Percentiles rank a stretch among this genome's conserved stretches.
These are phyloP conservation scores for Heteronetta atricapilla DNA, from an alignment of 2,113 vertebrate genomes.

Conservation along the genomic window DNA sequence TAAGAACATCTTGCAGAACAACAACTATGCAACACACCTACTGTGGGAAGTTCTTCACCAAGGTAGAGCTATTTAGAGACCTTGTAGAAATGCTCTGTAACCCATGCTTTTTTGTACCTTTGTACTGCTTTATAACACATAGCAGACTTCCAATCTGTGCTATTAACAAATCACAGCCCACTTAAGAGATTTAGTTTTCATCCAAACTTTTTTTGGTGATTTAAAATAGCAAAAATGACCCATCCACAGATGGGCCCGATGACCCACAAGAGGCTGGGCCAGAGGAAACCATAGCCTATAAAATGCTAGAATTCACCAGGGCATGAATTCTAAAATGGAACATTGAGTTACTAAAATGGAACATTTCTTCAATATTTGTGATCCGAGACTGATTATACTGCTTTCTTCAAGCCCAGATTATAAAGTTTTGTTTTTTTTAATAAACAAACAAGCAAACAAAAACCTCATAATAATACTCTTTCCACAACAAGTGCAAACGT, in stretches of 20 bases:
- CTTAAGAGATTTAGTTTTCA: background rate
- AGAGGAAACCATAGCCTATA: background rate
- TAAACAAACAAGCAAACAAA: too few species aligned
- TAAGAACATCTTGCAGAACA: background rate
- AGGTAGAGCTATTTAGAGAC: rapidly evolving
- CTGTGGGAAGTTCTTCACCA: background rate
- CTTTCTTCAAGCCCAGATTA: background rate
- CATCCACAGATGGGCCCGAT: too few species aligned
- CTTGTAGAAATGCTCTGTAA: background rate
- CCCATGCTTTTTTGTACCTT: background rate
- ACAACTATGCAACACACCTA: rapidly evolving
- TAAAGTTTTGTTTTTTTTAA: background rate
- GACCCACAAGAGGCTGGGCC: background rate
- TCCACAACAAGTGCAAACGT: background rate
- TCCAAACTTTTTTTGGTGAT: background rate
- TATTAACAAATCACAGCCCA: background rate
- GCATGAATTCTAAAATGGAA: background rate
- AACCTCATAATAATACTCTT: rapidly evolving
- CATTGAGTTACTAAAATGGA: background rate
- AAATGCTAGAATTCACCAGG: background rate
- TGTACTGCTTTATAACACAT: background rate
- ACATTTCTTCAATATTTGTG: background rate
- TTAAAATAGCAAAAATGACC: background rate
- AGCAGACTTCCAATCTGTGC: background rate
- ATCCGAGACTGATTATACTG: background rate